Base-by-base conservation (phyloP, 1,140 invertebrate species). In the Sinella curviseta region DNA sequence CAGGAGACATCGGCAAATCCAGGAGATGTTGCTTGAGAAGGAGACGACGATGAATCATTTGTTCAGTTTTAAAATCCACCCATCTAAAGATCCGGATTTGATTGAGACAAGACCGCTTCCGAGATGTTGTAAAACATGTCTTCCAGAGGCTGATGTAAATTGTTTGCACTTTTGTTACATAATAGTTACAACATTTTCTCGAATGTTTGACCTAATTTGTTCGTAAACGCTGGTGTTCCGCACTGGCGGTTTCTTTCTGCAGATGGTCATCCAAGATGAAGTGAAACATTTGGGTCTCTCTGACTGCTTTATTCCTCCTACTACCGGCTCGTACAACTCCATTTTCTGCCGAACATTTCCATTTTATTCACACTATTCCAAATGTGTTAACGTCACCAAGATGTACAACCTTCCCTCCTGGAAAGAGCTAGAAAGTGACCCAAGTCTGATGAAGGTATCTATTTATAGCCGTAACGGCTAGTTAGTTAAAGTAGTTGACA, bases 241-340 rank as follows among this genome's bases (percentile, higher is more conserved):
- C n/a, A n/a, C n/a, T n/a, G n/a, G n/a, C n/a, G n/a, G n/a, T n/a
- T n/a, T n/a, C n/a, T n/a, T n/a, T n/a, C n/a, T n/a, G n/a, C n/a
- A n/a, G n/a, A n/a, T n/a, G n/a, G 8, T 16, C 4, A 65, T 26
- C 57, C 57, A 65, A n/a, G 8, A 26, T 17, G 57, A 60, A 12
- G 31, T 70, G 8, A 70, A 70, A 30, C n/a, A 31, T 33, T 33
- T n/a, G 8, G 65, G 65, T 4, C 65, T 70, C 8, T 14, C n/a
- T 70, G 65, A 70, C 65, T 70, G 65, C 31, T 70, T 70, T 16
- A 30, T 4, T 70, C 65, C 65, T 31, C 8, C 65, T 12, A 70
- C 31, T 8, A 30, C 24, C 2, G 14, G 65, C 31, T 14, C 28
- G 12, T 31, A 33, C 30, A 31, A 30, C 31, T 8, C 31, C 26